Percentiles rank a stretch among this genome's conserved stretches.
phyloP scores from a whole-genome alignment of 2,888 invertebrate species.

The Cryptosula pallasiana region DNA sequence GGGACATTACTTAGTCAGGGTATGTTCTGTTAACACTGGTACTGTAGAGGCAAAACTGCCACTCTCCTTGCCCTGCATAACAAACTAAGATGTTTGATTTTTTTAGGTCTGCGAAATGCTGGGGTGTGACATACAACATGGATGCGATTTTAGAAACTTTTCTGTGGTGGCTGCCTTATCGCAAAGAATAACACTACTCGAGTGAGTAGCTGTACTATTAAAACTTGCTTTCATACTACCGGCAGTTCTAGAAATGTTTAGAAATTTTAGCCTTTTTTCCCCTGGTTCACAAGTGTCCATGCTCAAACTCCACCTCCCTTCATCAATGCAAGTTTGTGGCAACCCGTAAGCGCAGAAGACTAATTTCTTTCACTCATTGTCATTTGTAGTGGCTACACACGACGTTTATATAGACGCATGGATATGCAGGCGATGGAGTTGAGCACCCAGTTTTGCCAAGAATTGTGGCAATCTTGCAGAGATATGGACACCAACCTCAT shows the following conservation, averaged over 20 bases:
- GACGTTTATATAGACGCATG: neutral
- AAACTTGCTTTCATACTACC: too few species aligned
- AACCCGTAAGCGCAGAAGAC: too few species aligned
- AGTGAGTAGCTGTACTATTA: constrained; percentile 37
- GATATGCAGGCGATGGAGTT: neutral
- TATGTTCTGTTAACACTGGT: neutral
- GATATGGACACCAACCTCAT: constrained; percentile 43
- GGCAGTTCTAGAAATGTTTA: too few species aligned
- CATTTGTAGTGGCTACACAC: neutral
- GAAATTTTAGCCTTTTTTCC: too few species aligned
- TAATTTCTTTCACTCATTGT: too few species aligned
- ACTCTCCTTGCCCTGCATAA: too few species aligned
- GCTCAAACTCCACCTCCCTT: too few species aligned
- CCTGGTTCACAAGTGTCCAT: too few species aligned
- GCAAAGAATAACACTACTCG: constrained; percentile 41
- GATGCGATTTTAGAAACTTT: constrained; percentile 47
- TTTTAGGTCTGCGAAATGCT: constrained; percentile 46
- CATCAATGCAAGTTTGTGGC: too few species aligned
- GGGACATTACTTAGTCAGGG: neutral
- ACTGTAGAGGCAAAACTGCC: too few species aligned
- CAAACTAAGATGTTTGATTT: too few species aligned
- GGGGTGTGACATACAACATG: constrained; percentile 41
- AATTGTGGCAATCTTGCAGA: constrained; percentile 49
- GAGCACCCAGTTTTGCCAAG: constrained; percentile 33
- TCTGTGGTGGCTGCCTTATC: constrained; percentile 48